Conservation (phyloP, 2,888 invertebrate genomes). For the Zhuqinia jingwanae region DNA sequence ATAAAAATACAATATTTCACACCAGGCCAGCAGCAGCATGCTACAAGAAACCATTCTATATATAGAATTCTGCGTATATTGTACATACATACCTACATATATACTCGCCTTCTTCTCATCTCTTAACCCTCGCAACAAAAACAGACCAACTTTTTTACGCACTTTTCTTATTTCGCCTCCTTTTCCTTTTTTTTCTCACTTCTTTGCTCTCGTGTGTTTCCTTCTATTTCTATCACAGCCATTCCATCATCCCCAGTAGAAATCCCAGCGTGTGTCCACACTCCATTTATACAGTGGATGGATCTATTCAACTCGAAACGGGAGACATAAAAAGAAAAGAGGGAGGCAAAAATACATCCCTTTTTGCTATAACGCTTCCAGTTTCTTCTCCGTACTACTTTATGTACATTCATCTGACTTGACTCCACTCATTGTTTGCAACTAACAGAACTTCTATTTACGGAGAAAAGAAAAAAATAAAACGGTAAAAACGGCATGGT, state of each 20-base stretch:
- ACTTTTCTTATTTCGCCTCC: conserved; percentile 21
- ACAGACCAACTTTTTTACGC: conserved; percentile 16
- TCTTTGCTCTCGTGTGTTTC: conserved; percentile 11
- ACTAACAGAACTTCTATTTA: conserved; percentile 1
- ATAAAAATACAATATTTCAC: conserved; percentile 23
- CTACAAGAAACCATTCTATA: background rate
- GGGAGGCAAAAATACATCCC: conserved; percentile 57
- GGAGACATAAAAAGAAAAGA: conserved; percentile 48
- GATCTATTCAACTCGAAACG: conserved; percentile 37
- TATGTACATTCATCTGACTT: background rate
- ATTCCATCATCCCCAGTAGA: conserved; percentile 40
- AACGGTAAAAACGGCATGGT: conserved; percentile 25
- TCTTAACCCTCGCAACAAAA: background rate
- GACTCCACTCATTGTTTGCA: background rate
- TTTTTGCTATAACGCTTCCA: conserved; percentile 37
- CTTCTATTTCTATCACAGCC: conserved; percentile 21
- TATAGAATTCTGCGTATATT: too few species aligned
- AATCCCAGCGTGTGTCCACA: conserved; percentile 64
- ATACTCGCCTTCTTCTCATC: background rate
- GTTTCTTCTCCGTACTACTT: conserved; percentile 2
- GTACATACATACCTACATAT: background rate
- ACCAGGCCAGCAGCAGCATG: background rate
- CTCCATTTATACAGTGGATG: conserved; percentile 59
- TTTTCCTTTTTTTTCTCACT: conserved; percentile 9
- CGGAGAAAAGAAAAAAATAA: conserved; percentile 26